Evolutionary conservation across 2,113 vertebrate species (phyloP).

Genomic region (Tychaedon coryphoeus): DNA sequence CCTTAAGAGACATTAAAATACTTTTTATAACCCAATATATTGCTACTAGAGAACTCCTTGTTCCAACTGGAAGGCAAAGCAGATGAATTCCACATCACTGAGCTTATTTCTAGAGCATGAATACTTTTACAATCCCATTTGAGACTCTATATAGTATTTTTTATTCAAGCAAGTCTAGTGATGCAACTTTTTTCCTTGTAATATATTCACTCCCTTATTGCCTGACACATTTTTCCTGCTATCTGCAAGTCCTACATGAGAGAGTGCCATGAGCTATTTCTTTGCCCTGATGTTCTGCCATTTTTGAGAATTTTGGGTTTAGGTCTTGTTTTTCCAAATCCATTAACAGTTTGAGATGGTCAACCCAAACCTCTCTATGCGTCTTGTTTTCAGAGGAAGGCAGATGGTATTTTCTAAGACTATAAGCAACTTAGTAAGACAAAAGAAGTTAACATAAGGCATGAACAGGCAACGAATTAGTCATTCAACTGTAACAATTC

Average conservation of each 20-base stretch:
- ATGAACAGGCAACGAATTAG: not conserved
- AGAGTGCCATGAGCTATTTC: not conserved
- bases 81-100: not conserved
- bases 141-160: not conserved
- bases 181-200: not conserved
- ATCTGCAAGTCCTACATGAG: not conserved
- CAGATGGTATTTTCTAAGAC: not conserved
- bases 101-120: not conserved
- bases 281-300: not conserved
- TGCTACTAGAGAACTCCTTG: not conserved
- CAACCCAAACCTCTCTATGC: not conserved
- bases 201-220: not conserved
- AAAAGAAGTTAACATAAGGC: not conserved
- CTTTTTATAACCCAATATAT: not conserved
- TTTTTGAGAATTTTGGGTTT: not conserved
- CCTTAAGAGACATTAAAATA: not conserved
- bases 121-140: constrained; percentile 14
- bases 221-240: not conserved
- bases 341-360: not conserved
- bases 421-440: not conserved
- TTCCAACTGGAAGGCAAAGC: constrained; percentile 1
- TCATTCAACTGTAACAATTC: not conserved
- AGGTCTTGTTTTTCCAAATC: not conserved
- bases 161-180: not conserved
- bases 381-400: not conserved